Conservation (phyloP, 2,888 invertebrate species). For the Lymantria monacha region DNA sequence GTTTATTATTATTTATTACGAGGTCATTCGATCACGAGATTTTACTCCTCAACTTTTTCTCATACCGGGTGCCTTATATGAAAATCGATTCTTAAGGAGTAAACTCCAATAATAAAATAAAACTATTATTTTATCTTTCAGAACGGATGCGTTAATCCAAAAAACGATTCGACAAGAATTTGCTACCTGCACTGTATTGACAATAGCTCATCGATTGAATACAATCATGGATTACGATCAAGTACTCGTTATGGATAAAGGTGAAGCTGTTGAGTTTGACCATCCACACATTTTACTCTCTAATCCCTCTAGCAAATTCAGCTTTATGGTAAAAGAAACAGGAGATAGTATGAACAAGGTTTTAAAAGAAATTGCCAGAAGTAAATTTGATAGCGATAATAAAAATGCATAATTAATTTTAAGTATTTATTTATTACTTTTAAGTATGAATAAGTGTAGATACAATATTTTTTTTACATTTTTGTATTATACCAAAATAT, state of each 20-base stretch:
- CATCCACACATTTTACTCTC: constrained; percentile 84
- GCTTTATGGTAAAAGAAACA: constrained; percentile 86
- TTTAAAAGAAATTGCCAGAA: constrained; percentile 60
- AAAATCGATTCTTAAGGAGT: too few species aligned
- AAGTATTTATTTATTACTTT: neutral
- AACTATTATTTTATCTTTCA: constrained; percentile 26
- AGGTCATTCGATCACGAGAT: too few species aligned
- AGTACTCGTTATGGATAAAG: constrained; percentile 92
- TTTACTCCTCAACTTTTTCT: too few species aligned
- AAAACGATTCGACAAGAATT: constrained; percentile 90
- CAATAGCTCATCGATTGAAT: constrained; percentile 94
- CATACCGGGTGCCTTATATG: too few species aligned
- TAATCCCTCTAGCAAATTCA: constrained; percentile 81
- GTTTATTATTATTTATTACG: too few species aligned
- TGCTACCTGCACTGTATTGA: constrained; percentile 90
- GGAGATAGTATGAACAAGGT: constrained; percentile 72
- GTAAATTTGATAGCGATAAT: constrained; percentile 49
- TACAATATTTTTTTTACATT: neutral
- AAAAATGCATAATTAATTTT: constrained; percentile 9
- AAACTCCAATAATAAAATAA: too few species aligned
- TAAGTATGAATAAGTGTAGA: neutral
- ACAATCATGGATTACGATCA: constrained; percentile 96
- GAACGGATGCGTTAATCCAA: constrained; percentile 89
- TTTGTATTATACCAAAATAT: too few species aligned
- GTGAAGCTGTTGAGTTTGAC: constrained; percentile 87